Evolutionary conservation across 2,113 vertebrate genomes (phyloP).

Genomic region (Tachysurus vachellii): DNA sequence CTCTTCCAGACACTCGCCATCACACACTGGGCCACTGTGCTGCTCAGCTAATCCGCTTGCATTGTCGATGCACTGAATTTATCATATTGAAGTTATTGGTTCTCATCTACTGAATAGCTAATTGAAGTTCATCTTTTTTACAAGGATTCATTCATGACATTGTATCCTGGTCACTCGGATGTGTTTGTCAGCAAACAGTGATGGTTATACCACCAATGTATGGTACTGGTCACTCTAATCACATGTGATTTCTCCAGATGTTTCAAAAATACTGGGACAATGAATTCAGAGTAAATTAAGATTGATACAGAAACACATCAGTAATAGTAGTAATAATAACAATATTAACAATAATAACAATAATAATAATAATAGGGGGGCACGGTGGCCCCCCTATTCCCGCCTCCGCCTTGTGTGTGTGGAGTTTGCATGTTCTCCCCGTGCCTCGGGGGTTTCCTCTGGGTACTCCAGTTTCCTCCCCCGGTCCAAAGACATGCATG

Average conservation of each 20-base stretch:
- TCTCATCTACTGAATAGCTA: neutral
- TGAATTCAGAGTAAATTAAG: neutral
- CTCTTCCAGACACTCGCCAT: neutral
- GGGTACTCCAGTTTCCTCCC: no score
- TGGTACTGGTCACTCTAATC: neutral
- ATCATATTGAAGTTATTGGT: neutral
- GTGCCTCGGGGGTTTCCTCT: no score
- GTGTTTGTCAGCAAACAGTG: neutral
- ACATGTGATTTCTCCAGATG: neutral
- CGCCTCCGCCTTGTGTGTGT: no score
- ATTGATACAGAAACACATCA: neutral
- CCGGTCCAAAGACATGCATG: no score
- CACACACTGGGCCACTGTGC: neutral
- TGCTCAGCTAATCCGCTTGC: no score
- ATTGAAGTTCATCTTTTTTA: neutral
- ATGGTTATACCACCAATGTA: neutral
- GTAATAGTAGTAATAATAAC: neutral
- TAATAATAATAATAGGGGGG: neutral
- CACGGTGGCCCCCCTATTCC: no score
- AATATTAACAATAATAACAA: neutral
- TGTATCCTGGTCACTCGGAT: neutral
- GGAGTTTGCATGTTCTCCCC: no score
- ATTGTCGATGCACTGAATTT: neutral
- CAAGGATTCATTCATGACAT: neutral
- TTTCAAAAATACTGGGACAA: neutral